Percentiles rank a stretch among this genome's conserved stretches.
Conservation (phyloP, 2,888 invertebrate species). For the Apodemia duryi region DNA sequence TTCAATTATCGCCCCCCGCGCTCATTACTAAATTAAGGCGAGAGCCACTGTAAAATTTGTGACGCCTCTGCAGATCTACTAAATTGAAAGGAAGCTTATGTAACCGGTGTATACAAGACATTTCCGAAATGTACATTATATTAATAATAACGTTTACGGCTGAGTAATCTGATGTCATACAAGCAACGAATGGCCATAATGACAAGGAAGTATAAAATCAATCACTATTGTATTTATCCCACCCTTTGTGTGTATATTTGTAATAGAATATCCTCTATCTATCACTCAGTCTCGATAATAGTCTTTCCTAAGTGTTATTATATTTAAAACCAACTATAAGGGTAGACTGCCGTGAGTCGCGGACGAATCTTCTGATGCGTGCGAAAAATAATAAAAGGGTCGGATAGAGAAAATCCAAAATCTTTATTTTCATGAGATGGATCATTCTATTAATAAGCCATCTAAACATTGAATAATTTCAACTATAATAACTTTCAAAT, state of each 20-base stretch:
- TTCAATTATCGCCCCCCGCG: conserved; percentile 78
- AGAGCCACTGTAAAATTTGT: conserved; percentile 65
- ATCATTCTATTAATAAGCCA: too few species aligned
- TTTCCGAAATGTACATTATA: conserved; percentile 29
- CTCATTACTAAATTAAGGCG: conserved; percentile 76
- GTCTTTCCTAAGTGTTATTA: too few species aligned
- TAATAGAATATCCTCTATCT: background rate
- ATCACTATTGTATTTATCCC: background rate
- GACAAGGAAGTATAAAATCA: background rate
- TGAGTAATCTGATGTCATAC: background rate
- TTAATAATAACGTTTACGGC: background rate
- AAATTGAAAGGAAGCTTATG: conserved; percentile 51
- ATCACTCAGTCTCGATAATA: background rate
- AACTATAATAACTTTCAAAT: too few species aligned
- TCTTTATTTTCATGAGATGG: too few species aligned
- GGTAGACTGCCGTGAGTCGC: too few species aligned
- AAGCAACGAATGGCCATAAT: background rate
- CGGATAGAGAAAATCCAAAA: too few species aligned
- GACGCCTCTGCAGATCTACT: conserved; percentile 58
- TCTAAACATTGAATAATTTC: too few species aligned
- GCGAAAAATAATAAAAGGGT: too few species aligned
- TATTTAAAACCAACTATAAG: too few species aligned
- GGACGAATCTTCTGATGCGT: too few species aligned
- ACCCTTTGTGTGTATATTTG: background rate
- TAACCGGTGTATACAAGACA: conserved; percentile 51